Evolutionary conservation across 64 coral and sea anemone genomes (phyloP).

Genomic region (Pachyseris speciosa): DNA sequence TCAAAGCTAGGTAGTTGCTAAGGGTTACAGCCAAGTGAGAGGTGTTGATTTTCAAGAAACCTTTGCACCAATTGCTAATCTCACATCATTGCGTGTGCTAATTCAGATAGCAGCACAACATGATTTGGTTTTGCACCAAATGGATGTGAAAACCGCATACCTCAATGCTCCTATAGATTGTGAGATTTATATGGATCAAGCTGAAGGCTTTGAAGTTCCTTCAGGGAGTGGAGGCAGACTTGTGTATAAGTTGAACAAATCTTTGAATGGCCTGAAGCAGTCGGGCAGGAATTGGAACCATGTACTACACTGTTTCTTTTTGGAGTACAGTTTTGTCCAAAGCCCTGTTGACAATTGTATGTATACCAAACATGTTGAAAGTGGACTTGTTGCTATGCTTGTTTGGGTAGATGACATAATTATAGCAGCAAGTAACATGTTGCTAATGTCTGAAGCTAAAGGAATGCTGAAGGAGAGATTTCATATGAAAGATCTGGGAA

Average conservation of each 20-base stretch:
- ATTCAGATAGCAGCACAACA: conserved; percentile 38
- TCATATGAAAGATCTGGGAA: too few relatives aligned
- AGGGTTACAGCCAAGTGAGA: conserved; percentile 51
- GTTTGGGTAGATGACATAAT: too few relatives aligned
- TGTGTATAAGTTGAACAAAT: conserved; percentile 40
- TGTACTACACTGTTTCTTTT: conserved; percentile 47
- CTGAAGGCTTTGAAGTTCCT: conserved; percentile 30
- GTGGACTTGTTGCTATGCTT: too few relatives aligned
- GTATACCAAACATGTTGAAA: too few relatives aligned
- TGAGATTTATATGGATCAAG: conserved; percentile 47
- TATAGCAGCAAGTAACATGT: too few relatives aligned
- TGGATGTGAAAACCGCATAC: too few relatives aligned
- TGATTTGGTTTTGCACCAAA: conserved; percentile 40
- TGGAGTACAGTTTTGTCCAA: conserved; percentile 44
- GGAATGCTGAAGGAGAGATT: too few relatives aligned
- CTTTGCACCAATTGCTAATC: conserved; percentile 48
- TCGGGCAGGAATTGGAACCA: conserved; percentile 59
- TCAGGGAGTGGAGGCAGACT: neutral
- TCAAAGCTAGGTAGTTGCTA: conserved; percentile 54
- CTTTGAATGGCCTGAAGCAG: conserved; percentile 31
- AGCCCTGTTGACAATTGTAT: conserved; percentile 43
- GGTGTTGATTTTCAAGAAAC: conserved; percentile 49
- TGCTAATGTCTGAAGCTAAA: too few relatives aligned
- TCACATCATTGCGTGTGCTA: conserved; percentile 46
- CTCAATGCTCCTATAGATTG: too few relatives aligned